These are phyloP conservation scores for Tokudaia tokunoshimensis DNA, from an alignment of 2,797 vertebrate genomes.

Conservation along the genomic window DNA sequence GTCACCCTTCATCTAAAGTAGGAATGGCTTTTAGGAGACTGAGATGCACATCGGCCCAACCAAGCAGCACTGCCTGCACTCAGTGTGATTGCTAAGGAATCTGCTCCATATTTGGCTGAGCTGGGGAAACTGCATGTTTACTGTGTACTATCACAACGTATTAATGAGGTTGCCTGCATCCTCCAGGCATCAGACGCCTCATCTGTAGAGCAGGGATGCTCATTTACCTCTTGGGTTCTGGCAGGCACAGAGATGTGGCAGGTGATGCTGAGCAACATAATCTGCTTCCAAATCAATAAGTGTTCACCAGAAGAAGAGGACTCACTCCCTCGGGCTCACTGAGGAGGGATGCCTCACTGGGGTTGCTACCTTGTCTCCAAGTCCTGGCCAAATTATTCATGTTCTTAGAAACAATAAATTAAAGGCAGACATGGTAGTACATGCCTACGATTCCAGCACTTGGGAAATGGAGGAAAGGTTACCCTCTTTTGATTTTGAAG, in stretches of 20 bases:
- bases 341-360: neutral
- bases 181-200: neutral
- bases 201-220: neutral
- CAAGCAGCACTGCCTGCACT: neutral
- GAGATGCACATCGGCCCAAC: neutral
- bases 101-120: neutral
- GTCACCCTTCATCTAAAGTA: neutral
- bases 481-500: neutral
- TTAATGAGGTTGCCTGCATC: neutral
- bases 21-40: neutral
- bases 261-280: neutral
- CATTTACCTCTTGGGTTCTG: neutral
- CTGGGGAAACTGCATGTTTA: neutral
- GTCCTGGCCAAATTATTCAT: neutral
- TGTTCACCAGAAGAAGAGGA: neutral
- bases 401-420: constrained; percentile 6
- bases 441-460: neutral
- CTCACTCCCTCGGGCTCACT: too few species aligned
- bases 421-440: neutral
- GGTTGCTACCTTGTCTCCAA: neutral
- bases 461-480: neutral
- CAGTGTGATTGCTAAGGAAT: neutral
- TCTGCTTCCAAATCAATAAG: neutral
- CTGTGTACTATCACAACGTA: neutral
- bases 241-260: neutral